Percentiles rank a stretch among this genome's conserved stretches.
Conservation (phyloP, 92 coral and sea anemone genomes). For the Parazoanthus atlanticus region DNA sequence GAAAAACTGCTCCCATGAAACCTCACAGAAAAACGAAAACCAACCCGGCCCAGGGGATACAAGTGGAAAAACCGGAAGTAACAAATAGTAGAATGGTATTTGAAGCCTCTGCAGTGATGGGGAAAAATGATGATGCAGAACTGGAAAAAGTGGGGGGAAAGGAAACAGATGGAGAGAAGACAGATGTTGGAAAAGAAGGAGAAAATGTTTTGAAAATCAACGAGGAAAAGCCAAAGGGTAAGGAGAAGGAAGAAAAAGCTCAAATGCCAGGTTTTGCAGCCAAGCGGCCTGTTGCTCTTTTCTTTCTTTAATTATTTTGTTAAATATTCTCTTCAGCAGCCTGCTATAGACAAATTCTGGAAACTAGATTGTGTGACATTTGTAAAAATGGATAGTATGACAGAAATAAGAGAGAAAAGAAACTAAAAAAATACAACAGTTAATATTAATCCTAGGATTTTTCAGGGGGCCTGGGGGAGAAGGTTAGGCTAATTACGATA, state of each 20-base stretch:
- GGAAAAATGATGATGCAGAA: constrained; percentile 38
- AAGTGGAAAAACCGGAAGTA: constrained; percentile 34
- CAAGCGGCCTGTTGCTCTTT: background rate
- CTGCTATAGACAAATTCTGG: too few species aligned
- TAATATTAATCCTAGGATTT: too few species aligned
- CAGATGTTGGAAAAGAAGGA: constrained; percentile 18
- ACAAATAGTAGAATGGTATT: constrained; percentile 48
- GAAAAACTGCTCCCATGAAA: constrained; percentile 34
- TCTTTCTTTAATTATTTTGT: background rate
- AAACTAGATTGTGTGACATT: background rate
- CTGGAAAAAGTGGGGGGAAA: constrained; percentile 38
- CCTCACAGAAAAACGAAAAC: constrained; percentile 75
- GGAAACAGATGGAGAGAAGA: constrained; percentile 39
- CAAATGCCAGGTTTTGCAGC: background rate
- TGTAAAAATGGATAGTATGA: too few species aligned
- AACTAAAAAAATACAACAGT: too few species aligned
- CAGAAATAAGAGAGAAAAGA: too few species aligned
- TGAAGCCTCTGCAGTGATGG: constrained; percentile 39
- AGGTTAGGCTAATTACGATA: too few species aligned
- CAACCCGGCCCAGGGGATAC: constrained; percentile 51
- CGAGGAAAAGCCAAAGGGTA: constrained; percentile 28
- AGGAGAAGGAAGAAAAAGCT: background rate
- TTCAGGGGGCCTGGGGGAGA: too few species aligned
- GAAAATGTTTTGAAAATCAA: background rate
- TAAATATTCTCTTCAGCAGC: too few species aligned